These are phyloP conservation scores for Ascaphus truei DNA, from an alignment of 2,113 vertebrate species.

Conservation along the genomic window DNA sequence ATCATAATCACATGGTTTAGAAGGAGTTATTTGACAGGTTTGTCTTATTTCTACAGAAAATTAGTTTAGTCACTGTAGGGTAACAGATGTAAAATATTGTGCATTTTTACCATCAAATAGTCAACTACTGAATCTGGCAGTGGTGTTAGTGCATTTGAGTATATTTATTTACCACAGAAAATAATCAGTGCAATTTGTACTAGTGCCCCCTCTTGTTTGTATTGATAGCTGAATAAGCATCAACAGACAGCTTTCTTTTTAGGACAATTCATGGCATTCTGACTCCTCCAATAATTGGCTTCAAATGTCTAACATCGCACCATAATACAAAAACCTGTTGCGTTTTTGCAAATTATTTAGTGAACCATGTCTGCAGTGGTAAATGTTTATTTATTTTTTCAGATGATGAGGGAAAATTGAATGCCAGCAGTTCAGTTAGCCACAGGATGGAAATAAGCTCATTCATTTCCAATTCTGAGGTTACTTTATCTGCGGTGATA, in stretches of 20 bases:
- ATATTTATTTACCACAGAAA: conserved; percentile 11
- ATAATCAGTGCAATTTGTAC: conserved; percentile 21
- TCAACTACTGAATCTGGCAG: not conserved
- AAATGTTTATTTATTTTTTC: conserved; percentile 41
- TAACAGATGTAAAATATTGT: too few relatives aligned
- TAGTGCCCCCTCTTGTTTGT: not conserved
- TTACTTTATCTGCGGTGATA: conserved; percentile 35
- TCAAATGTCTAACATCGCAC: not conserved
- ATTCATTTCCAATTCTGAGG: conserved; percentile 56
- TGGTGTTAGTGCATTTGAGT: not conserved
- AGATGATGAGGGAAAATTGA: conserved; percentile 65
- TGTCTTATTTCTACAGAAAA: too few relatives aligned
- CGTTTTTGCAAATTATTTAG: not conserved
- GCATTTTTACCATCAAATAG: not conserved
- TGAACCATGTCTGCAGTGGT: not conserved
- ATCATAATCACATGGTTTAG: too few relatives aligned
- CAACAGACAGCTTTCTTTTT: not conserved
- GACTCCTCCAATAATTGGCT: not conserved
- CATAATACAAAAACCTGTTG: not conserved
- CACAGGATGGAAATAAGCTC: conserved; percentile 46
- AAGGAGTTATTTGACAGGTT: too few relatives aligned
- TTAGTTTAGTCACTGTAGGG: too few relatives aligned
- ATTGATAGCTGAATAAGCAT: not conserved
- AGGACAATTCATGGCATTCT: not conserved
- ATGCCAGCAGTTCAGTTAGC: conserved; percentile 46